phyloP scores from a whole-genome alignment of 2,888 invertebrate genomes.

The Nemapogon koenigi region DNA sequence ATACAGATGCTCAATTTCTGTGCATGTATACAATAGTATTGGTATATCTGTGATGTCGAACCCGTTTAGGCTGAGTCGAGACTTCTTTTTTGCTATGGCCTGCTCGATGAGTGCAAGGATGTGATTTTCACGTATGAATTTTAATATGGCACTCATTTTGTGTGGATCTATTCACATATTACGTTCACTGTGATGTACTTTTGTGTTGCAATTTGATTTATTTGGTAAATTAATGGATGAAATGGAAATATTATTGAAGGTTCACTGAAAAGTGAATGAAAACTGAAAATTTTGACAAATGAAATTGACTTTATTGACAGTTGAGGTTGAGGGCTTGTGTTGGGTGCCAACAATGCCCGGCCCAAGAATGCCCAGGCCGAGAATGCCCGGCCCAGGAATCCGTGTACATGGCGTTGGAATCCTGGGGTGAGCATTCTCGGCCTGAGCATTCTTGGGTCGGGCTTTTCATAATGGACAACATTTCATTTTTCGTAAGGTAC shows the following conservation, averaged over 20 bases:
- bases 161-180: no score
- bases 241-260: no score
- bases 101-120: conserved; percentile 72
- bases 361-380: no score
- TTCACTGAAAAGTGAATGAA: no score
- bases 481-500: no score
- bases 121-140: conserved; percentile 73
- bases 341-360: not conserved
- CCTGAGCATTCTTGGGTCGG: no score
- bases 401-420: no score
- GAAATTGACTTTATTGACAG: not conserved
- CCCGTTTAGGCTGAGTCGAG: conserved; percentile 67
- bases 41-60: conserved; percentile 70
- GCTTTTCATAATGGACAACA: no score
- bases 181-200: conserved; percentile 11
- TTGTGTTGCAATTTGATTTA: not conserved
- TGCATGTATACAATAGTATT: conserved; percentile 58
- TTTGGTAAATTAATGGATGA: no score
- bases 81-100: conserved; percentile 64
- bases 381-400: no score
- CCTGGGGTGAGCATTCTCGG: no score
- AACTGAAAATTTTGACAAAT: not conserved
- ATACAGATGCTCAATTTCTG: conserved; percentile 66
- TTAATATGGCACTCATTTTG: conserved; percentile 71
- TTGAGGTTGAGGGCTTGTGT: not conserved